Conservation (phyloP, 2,797 vertebrate genomes). For the Betta splendens region DNA sequence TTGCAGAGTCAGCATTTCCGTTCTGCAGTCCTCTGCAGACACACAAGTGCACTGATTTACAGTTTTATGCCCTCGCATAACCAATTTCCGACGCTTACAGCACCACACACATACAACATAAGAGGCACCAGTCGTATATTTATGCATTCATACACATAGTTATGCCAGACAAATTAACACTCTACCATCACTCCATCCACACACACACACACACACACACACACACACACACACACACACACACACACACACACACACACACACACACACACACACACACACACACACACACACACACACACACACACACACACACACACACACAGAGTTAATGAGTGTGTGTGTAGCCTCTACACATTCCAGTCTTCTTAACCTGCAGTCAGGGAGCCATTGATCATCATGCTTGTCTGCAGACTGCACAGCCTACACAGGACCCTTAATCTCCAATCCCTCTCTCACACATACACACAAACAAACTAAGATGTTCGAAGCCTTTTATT, state of each 20-base stretch:
- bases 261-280: conserved; percentile 9
- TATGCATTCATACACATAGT: conserved; percentile 12
- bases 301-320: conserved; percentile 6
- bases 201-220: conserved; percentile 6
- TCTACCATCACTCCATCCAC: too few relatives aligned
- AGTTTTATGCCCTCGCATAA: conserved; percentile 36
- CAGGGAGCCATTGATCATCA: conserved; percentile 57
- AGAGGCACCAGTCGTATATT: background rate
- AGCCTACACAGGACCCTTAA: conserved; percentile 65
- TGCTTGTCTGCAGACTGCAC: conserved; percentile 54
- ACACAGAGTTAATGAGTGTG: conserved; percentile 7
- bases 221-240: conserved; percentile 3
- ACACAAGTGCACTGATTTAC: conserved; percentile 50
- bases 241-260: conserved; percentile 11
- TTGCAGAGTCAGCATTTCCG: conserved; percentile 65
- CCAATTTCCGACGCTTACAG: conserved; percentile 77
- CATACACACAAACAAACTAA: conserved; percentile 33
- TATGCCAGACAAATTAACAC: background rate
- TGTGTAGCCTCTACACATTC: conserved; percentile 16
- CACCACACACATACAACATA: background rate
- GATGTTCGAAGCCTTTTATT: conserved; percentile 61
- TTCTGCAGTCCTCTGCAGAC: conserved; percentile 67
- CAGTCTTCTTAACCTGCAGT: conserved; percentile 29
- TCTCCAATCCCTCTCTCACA: conserved; percentile 26
- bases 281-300: conserved; percentile 2